Base-by-base conservation (phyloP, 2,888 invertebrate genomes). In the Amblyjoppa fuscipennis region DNA sequence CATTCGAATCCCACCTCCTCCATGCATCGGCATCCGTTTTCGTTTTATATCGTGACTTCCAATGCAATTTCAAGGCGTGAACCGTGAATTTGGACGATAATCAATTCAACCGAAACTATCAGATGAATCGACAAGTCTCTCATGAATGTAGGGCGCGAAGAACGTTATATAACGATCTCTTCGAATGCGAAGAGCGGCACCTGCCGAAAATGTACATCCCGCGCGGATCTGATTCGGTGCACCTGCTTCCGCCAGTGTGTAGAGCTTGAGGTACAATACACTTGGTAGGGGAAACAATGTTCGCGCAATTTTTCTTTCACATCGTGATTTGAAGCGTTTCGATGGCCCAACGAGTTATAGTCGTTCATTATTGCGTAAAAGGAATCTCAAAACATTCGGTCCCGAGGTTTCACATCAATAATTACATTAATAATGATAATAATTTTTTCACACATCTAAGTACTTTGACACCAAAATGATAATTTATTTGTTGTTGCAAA, bases 151-250 rank as follows among this genome's bases (percentile, higher is more conserved):
- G 49, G 16, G 34, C 61, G 51, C 16, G 34, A 34, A 38, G 45
- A 56, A 59, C 59, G 49, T 61, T 75, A 28, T 51, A 25, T 34
- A 20, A 75, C 28, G 34, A 81, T 73, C 61, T 51, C 78, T 68
- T 79, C 68, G 79, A 83, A 76, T 61, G 83, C 88, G 83, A 89
- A 25, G 25, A 3, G 56, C 25, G 13, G 86, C 91, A 91, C 91
- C 91, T 92, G 91, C 90, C 88, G 89, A 90, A 89, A 92, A 91
- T 90, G 91, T 88, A 92, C 88, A 91, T 91, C 88, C 89, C 83
- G 13, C 49, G 34, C 9, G 68, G 41, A 11, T 45, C 41, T 49
- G n/a, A 49, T 49, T 49, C 34, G 5, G 31, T 59, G 89, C 91
- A 91, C 91, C 91, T 91, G 91, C 84, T 91, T 91, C 90, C 91